These are phyloP conservation scores for Corythornis leucogaster DNA, from an alignment of 2,797 vertebrate species.

Conservation along the genomic window DNA sequence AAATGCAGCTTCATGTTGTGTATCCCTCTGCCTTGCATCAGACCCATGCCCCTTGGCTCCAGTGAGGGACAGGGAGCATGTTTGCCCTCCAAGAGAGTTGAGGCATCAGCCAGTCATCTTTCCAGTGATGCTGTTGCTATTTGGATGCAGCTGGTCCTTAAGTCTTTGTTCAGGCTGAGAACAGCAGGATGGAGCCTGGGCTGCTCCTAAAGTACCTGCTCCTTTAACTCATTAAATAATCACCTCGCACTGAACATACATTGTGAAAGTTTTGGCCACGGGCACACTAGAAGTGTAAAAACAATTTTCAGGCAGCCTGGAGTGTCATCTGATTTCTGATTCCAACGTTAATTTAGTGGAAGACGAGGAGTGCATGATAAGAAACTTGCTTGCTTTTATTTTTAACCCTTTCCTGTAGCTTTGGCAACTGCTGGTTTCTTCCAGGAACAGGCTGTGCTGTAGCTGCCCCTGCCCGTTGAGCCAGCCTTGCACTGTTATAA, in stretches of 20 bases:
- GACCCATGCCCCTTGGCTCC: background rate
- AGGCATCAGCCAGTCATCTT: background rate
- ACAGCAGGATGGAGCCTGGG: conserved; percentile 26
- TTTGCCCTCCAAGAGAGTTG: background rate
- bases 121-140: background rate
- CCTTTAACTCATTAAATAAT: conserved; percentile 65
- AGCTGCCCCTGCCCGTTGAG: conserved; percentile 35
- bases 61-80: background rate
- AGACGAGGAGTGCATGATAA: conserved; percentile 21
- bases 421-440: background rate
- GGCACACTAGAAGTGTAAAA: background rate
- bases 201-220: conserved; percentile 42
- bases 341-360: conserved; percentile 19
- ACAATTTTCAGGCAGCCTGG: conserved; percentile 46
- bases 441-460: background rate
- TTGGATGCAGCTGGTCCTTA: conserved; percentile 8
- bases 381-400: conserved; percentile 16
- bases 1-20: background rate
- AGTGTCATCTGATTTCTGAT: conserved; percentile 42
- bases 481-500: conserved; percentile 4
- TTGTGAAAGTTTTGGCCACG: conserved; percentile 22
- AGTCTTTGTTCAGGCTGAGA: conserved; percentile 42
- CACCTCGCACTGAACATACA: conserved; percentile 16
- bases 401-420: conserved; percentile 52
- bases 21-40: background rate